Base-by-base conservation (phyloP, 2,113 vertebrate species). In the Canis aureus region DNA sequence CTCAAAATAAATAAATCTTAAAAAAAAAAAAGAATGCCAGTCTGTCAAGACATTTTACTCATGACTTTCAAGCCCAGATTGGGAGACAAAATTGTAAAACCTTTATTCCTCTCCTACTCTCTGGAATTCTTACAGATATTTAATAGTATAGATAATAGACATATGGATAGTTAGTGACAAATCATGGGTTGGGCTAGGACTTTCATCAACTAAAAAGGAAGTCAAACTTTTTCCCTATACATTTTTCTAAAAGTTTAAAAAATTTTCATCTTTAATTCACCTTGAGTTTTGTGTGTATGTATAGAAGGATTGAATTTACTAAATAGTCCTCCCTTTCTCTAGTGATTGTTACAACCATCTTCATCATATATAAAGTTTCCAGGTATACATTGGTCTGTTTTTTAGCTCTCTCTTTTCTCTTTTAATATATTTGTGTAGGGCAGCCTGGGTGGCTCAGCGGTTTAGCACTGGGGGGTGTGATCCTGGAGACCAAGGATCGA, bases 191-290 rank as follows among this genome's bases (percentile, higher is more conserved):
- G 57, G 49, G 13, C 9, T 64, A 29, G 59, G 57, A 64, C 3
- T 29, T 92, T 88, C 29, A 17, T 22, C 27, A 66, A 55, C 62
- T 71, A 81, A 88, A 74, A 87, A 23, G 11, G 3, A 35, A 67
- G 22, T 85, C 23, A 91, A 27, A 76, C 1, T 2, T 83, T 89
- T 89, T 57, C 78, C 9, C 13, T 49, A 23, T 29, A 59, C 62
- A 43, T 93, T 59, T 76, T 89, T 67, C 67, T 38, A 82, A 88
- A 93, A 88, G 35, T 43, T 80, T 73, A 81, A 43, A 92, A 81
- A 15, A 2, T 55, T 74, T 67, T 82, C 51, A 92, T 74, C n/a
- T 82, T 93, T 89, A 74, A 83, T 83, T 88, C 29, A 88, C 59
- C 67, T 78, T 66, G 69, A 67, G 51, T 67, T 91, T 32, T 87